phyloP scores from a whole-genome alignment of 2,888 invertebrate species.

The Tipula helvola region DNA sequence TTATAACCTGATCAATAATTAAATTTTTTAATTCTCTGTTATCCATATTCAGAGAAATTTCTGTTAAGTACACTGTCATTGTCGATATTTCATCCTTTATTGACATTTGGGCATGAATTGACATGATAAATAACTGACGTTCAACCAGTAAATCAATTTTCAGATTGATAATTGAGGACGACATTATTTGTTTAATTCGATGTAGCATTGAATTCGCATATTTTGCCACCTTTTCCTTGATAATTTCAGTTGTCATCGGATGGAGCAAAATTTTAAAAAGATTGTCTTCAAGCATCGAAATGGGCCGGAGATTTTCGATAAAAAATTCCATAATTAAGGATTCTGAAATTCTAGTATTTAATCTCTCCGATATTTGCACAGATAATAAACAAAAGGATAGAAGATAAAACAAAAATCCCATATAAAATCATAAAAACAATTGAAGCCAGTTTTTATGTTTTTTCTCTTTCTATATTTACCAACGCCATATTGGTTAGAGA shows the following conservation, averaged over 20 bases:
- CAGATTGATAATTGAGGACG: background rate
- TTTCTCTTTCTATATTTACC: too few species aligned
- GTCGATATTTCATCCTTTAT: background rate
- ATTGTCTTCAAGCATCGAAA: background rate
- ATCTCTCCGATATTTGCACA: background rate
- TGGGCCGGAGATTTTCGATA: background rate
- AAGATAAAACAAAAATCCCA: too few species aligned
- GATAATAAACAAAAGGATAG: too few species aligned
- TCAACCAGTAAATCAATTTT: background rate
- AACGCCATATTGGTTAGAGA: too few species aligned
- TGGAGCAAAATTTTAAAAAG: background rate
- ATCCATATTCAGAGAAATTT: background rate
- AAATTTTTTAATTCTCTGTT: background rate
- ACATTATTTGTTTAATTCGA: background rate
- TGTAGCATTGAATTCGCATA: background rate
- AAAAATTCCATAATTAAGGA: background rate
- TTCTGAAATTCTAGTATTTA: background rate
- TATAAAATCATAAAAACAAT: too few species aligned
- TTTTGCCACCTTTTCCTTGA: background rate
- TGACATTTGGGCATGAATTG: background rate
- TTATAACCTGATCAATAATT: background rate
- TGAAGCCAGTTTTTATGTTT: too few species aligned
- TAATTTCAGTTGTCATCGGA: background rate
- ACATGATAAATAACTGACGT: background rate
- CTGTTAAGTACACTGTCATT: background rate